Evolutionary conservation across 2,113 vertebrate species (phyloP), one percentile per base, ranked within the genome.

Genomic region (Sturnira hondurensis): DNA sequence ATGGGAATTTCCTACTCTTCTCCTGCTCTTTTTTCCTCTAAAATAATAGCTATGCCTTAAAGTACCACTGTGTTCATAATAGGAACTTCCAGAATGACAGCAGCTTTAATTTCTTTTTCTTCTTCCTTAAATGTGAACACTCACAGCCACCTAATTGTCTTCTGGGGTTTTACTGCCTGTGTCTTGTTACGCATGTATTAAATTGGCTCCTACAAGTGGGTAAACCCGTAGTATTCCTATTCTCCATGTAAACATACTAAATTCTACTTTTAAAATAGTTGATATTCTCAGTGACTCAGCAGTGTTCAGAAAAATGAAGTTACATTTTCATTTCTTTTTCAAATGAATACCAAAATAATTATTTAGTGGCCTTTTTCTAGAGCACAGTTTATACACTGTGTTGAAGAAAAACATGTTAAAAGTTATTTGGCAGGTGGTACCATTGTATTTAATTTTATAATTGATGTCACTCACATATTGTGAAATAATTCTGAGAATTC

Each of bases 221-320:
- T 97, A 97, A 98, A 98, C 97, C 98, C 98, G 97, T 98, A 98
- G 97, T 97, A 97, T 97, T 97, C 96, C 61, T 97, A 89, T 36
- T 93, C 65, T 89, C 13, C 77, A 3, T 91, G 76, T 95, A 81
- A 97, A 97, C 90, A 43, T 85, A 9, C 50, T 93, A 71, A 95
- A 85, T 91, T 92, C 4, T 95, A 5, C 76, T 89, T 92, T 96
- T 81, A 94, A 95, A 94, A 45, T 45, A 87, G 1, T 65, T 82
- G 20, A 54, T 80, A 80, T 22, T 95, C 31, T 94, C 22, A 91
- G 41, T 28, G 20, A 54, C 81, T 96, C 58, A 96, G 10, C 20
- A 63, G 9, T 73, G 5, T 93, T 68, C 38, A 50, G 70, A 83
- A 68, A 85, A 91, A 41, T 80, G 7, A 68, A 68, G 47, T 19